Conservation (phyloP, 1,140 invertebrate species). For the Ruditapes philippinarum region DNA sequence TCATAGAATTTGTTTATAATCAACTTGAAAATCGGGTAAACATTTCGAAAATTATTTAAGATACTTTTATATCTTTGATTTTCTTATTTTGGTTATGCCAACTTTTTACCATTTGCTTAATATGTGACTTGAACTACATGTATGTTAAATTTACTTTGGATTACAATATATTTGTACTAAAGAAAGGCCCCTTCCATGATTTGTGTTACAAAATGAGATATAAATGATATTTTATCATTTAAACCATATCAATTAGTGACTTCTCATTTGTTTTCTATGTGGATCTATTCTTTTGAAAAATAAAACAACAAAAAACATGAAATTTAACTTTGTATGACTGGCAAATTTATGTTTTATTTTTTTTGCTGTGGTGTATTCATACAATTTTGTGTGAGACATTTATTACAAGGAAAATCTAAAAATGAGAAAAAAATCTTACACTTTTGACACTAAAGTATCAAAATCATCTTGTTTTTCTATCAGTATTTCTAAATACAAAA, state of each 20-base stretch:
- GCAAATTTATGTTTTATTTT: too few relatives aligned
- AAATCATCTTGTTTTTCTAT: too few relatives aligned
- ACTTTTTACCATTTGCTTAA: background rate
- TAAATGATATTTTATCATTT: background rate
- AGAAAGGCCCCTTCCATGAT: background rate
- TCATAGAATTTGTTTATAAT: constrained; percentile 99
- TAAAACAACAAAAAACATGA: too few relatives aligned
- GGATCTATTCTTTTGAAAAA: background rate
- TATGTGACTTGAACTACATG: background rate
- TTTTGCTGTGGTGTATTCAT: too few relatives aligned
- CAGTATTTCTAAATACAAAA: too few relatives aligned
- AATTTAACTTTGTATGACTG: too few relatives aligned
- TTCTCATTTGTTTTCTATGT: background rate
- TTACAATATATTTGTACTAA: background rate
- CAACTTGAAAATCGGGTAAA: constrained; percentile 93
- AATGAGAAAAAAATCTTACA: too few relatives aligned
- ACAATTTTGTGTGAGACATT: too few relatives aligned
- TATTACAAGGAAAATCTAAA: too few relatives aligned
- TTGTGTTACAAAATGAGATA: background rate
- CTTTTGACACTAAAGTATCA: too few relatives aligned
- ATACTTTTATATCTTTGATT: background rate
- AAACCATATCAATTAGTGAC: background rate
- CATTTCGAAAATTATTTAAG: background rate
- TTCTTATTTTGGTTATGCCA: background rate
- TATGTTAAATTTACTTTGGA: background rate